phyloP scores from a whole-genome alignment of 2,113 vertebrate genomes.

The Esox niger region DNA sequence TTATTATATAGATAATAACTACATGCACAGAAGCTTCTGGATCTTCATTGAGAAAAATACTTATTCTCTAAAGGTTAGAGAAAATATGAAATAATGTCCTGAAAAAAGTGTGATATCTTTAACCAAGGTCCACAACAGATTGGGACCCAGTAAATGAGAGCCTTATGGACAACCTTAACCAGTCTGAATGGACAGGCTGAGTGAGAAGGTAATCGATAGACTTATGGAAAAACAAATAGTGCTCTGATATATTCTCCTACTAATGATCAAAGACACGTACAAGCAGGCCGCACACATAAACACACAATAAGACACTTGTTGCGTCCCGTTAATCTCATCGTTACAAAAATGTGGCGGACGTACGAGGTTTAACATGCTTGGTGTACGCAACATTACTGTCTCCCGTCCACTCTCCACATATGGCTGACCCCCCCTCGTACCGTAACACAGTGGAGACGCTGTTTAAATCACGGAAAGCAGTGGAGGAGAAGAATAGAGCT shows the following conservation, averaged over 20 bases:
- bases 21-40: too few relatives aligned
- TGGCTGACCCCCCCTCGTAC: too few relatives aligned
- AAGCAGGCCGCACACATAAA: neutral
- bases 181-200: conserved; percentile 28
- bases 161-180: conserved; percentile 49
- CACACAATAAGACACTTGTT: conserved; percentile 5
- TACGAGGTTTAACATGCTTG: conserved; percentile 16
- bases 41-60: too few relatives aligned
- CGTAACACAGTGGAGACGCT: neutral
- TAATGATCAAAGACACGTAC: neutral
- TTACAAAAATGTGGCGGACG: conserved; percentile 31
- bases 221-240: too few relatives aligned
- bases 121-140: conserved; percentile 62
- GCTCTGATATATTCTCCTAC: neutral
- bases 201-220: conserved; percentile 11
- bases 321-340: conserved; percentile 8
- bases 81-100: too few relatives aligned
- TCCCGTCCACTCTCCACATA: neutral
- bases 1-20: too few relatives aligned
- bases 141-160: conserved; percentile 57
- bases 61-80: too few relatives aligned
- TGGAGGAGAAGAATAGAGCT: neutral
- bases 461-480: neutral
- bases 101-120: too few relatives aligned
- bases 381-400: conserved; percentile 11